Base-by-base conservation (phyloP, 1,140 invertebrate genomes). In the Panagrolaimus sp. region DNA sequence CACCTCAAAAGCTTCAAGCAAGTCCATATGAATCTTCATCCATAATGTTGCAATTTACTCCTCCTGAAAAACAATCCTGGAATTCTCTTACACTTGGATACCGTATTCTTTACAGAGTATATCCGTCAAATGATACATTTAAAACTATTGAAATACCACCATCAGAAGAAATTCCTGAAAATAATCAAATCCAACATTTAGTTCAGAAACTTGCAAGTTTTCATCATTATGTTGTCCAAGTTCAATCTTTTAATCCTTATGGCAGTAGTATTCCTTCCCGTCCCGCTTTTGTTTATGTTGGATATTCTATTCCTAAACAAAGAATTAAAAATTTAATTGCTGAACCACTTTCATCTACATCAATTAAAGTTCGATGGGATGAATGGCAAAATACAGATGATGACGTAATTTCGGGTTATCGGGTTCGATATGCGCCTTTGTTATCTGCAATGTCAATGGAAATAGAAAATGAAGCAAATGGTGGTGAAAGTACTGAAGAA, bases 161-260 rank as follows among this genome's bases (percentile, higher is more conserved):
- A 68, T 90, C 89, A 43, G 88, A 90, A 82, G 89, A 89, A 79
- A 84, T 84, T 72, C 79, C 72, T 53, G 9, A 44, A 13, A 67
- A 47, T 11, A 69, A 63, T 16, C 70, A 63, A 45, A 65, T 66
- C 44, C 43, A 78, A 53, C 63, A 70, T 62, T 65, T 76, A 11
- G 47, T 80, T 47, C 63, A 63, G n/a, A 75, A 72, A 23, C 65
- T 81, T 5, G 42, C 67, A 38, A 75, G 75, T 85, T 98, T 90
- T 83, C 94, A 92, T 0, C 88, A 92, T 77, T 98, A 98, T 83
- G 87, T 88, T 25, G 91, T 97, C 66, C 90, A 92, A 85, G 89
- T 98, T 72, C 84, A 94, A 65, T 92, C 93, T n/a, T 96, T 95
- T 81, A 98, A 98, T 86, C 90, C 92, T 1, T 93, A 93, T 44